phyloP scores from a whole-genome alignment of 2,888 invertebrate species.

The Microdon myrmicae region DNA sequence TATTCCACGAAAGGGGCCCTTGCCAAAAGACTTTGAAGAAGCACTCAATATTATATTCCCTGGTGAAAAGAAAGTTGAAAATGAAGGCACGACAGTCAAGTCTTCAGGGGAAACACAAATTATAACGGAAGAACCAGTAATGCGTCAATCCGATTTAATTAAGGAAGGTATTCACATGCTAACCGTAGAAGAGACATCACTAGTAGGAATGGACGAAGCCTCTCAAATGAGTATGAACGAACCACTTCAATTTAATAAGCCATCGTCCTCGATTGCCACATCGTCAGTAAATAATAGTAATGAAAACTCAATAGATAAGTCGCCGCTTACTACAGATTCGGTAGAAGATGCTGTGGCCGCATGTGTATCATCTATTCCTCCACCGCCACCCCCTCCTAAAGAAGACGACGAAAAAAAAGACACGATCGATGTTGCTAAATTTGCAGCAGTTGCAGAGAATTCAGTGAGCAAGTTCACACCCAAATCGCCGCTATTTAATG shows the following conservation, averaged over 20 bases:
- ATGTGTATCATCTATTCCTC: conserved; percentile 42
- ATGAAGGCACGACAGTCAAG: conserved; percentile 54
- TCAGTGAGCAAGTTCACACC: background rate
- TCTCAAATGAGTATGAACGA: conserved; percentile 59
- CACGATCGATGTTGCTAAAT: background rate
- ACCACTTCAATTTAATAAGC: conserved; percentile 57
- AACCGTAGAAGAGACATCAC: conserved; percentile 61
- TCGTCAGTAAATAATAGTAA: conserved; percentile 25
- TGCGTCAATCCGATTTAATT: conserved; percentile 60
- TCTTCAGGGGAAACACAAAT: conserved; percentile 56
- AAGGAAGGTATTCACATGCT: conserved; percentile 64
- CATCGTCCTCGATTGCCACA: conserved; percentile 32
- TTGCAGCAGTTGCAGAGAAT: conserved; percentile 4
- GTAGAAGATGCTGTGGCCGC: conserved; percentile 26
- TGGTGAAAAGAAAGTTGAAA: conserved; percentile 64
- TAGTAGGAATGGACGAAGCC: conserved; percentile 56
- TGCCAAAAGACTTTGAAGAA: conserved; percentile 72
- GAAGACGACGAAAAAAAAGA: conserved; percentile 18
- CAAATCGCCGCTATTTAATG: background rate
- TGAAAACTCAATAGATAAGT: conserved; percentile 38
- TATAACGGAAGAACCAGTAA: conserved; percentile 59
- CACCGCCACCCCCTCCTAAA: conserved; percentile 52
- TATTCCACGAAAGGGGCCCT: conserved; percentile 66
- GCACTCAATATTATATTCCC: conserved; percentile 73
- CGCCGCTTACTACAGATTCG: conserved; percentile 15